phyloP scores from a whole-genome alignment of 2,888 invertebrate genomes.

The Phymatocera aterrima region DNA sequence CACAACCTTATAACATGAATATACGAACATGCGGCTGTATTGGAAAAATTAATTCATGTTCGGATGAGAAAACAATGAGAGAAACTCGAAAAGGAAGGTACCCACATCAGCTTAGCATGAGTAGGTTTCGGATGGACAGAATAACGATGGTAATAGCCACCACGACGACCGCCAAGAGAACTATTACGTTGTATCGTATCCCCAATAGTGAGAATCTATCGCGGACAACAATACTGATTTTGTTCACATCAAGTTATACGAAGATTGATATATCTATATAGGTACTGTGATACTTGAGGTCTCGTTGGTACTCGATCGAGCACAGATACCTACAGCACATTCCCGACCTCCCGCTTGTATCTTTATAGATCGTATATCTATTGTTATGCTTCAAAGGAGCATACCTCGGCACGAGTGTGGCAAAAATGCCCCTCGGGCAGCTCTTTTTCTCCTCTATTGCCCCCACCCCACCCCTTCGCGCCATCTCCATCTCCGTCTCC shows the following conservation, averaged over 20 bases:
- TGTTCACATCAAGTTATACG: background rate
- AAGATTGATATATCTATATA: too few species aligned
- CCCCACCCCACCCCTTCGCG: background rate
- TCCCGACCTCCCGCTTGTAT: conserved; percentile 26
- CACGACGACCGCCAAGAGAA: too few species aligned
- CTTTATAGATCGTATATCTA: conserved; percentile 31
- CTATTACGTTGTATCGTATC: too few species aligned
- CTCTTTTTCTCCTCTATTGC: conserved; percentile 21
- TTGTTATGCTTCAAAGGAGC: conserved; percentile 46
- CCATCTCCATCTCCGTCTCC: background rate
- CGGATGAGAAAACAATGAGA: background rate
- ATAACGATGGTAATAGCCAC: too few species aligned
- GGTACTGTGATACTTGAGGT: background rate
- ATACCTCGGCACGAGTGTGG: conserved; percentile 60
- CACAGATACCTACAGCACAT: conserved; percentile 13
- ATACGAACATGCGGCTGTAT: background rate
- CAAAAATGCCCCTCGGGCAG: conserved; percentile 63
- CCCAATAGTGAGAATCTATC: background rate
- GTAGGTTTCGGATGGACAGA: background rate
- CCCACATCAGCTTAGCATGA: background rate
- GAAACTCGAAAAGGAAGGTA: background rate
- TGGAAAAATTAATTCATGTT: background rate
- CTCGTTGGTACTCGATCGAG: conserved; percentile 3
- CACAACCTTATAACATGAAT: background rate
- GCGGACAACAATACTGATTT: background rate